Base-by-base conservation (phyloP, 2,113 vertebrate species). In the Hemicordylus capensis region DNA sequence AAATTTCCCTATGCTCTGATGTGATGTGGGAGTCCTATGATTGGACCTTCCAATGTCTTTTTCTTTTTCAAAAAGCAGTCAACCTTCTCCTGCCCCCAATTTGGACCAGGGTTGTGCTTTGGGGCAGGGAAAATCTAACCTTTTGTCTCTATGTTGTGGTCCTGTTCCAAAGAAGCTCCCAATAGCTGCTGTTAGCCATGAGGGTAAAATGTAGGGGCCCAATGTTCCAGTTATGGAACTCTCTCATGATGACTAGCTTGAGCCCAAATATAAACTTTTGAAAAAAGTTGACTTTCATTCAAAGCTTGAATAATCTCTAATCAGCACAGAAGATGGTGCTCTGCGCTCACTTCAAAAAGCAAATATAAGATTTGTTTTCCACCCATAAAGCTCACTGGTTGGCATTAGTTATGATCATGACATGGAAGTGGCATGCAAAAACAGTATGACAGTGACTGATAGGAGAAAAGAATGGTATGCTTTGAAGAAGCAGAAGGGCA, bases 261-360 rank as follows among this genome's bases (percentile, higher is more conserved):
- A 54, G 12, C 51, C 51, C 17, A n/a, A n/a, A n/a, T 17, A 54
- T 54, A 17, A 54, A 54, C 17, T 54, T 19, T n/a, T 75, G 44
- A 51, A 20, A 66, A 48, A 58, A 66, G 39, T 6, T 64, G 31
- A 20, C 15, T 26, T 22, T 31, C 34, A 66, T 77, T 84, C 72
- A 76, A 77, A 34, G 64, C 28, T 61, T 34, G 24, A 73, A 77
- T 64, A 73, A 75, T 84, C 26, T 14, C 2, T 19, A 22, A 75
- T 26, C 54, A 89, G 19, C 78, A 94, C 96, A 81, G 93, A 95
- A 96, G 96, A 80, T 96, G 96, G 96, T 87, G 95, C 56, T 95
- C 78, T 96, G 94, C 81, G 94, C 93, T 93, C 90, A 90, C 83
- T 90, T 93, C 92, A 93, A 73, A 74, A 28, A 76, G 76, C 56